Percentiles rank a stretch among this genome's conserved stretches.
phyloP scores from a whole-genome alignment of 2,888 invertebrate genomes.

The Cynaeus angustus region DNA sequence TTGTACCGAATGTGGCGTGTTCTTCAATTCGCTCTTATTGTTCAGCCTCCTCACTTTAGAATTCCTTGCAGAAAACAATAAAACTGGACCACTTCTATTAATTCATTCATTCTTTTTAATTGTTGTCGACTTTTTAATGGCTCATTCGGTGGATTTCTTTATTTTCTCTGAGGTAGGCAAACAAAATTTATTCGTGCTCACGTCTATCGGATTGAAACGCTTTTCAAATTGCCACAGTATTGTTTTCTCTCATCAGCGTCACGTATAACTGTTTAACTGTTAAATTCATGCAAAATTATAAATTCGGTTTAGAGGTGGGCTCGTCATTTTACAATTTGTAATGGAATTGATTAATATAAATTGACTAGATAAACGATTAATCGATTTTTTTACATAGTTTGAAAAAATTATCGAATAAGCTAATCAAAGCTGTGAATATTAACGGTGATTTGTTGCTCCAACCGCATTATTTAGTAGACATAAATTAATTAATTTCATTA shows the following conservation, averaged over 20 bases:
- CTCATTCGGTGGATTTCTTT: conserved; percentile 1
- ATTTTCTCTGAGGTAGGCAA: not conserved
- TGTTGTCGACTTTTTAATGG: conserved; percentile 51
- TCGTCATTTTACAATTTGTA: not conserved
- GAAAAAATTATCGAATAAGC: not conserved
- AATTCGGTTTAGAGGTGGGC: not conserved
- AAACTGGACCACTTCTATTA: conserved; percentile 57
- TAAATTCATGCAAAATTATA: conserved; percentile 4
- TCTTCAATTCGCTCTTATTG: conserved; percentile 44
- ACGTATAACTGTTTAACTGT: too few relatives aligned
- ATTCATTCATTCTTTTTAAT: conserved; percentile 58
- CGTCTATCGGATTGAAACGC: not conserved
- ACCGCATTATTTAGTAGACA: conserved; percentile 9
- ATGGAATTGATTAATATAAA: conserved; percentile 21
- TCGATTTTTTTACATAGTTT: not conserved
- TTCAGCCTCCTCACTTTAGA: conserved; percentile 54
- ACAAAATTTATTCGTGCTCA: not conserved
- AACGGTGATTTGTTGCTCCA: conserved; percentile 6
- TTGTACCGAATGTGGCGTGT: conserved; percentile 54
- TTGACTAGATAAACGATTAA: conserved; percentile 11
- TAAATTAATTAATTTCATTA: conserved; percentile 13
- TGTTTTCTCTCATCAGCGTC: too few relatives aligned
- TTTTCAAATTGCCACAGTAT: too few relatives aligned
- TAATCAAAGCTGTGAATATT: not conserved
- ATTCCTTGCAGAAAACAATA: conserved; percentile 57